Conservation (phyloP, 1,140 invertebrate genomes). For the Neodiprion virginianus region DNA sequence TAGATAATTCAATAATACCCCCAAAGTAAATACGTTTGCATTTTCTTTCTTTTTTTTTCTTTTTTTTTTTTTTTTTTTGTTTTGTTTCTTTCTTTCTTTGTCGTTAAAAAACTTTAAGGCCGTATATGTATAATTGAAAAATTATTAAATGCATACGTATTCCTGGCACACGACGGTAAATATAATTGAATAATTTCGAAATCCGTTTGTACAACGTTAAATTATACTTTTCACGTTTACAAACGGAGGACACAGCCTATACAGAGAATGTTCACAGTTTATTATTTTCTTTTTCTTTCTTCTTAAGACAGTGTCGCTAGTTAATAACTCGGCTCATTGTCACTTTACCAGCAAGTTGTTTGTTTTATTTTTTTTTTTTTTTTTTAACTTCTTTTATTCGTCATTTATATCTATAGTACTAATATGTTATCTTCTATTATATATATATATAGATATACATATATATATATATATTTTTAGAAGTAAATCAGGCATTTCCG, state of each 20-base stretch:
- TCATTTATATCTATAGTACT: neutral
- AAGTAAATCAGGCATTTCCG: neutral
- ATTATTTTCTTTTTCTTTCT: too few species aligned
- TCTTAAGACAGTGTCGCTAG: conserved; percentile 43
- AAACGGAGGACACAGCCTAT: conserved; percentile 52
- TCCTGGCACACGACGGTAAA: conserved; percentile 35
- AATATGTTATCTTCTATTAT: neutral
- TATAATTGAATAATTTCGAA: conserved; percentile 44
- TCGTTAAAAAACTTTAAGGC: conserved; percentile 48
- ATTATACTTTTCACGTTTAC: conserved; percentile 19
- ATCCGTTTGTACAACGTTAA: conserved; percentile 37
- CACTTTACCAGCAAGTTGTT: conserved; percentile 41
- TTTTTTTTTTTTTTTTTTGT: too few species aligned
- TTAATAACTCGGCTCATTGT: conserved; percentile 48
- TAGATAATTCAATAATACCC: neutral
- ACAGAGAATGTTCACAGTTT: conserved; percentile 57
- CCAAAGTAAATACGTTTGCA: conserved; percentile 29
- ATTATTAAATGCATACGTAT: conserved; percentile 23
- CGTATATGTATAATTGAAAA: conserved; percentile 45
- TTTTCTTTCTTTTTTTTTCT: neutral
- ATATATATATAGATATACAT: conserved; percentile 25
- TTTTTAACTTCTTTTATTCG: neutral
- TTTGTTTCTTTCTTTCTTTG: neutral
- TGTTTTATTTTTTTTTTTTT: neutral
- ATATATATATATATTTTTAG: conserved; percentile 31